phyloP scores from a whole-genome alignment of 2,888 invertebrate species.

The Aquatica leii region DNA sequence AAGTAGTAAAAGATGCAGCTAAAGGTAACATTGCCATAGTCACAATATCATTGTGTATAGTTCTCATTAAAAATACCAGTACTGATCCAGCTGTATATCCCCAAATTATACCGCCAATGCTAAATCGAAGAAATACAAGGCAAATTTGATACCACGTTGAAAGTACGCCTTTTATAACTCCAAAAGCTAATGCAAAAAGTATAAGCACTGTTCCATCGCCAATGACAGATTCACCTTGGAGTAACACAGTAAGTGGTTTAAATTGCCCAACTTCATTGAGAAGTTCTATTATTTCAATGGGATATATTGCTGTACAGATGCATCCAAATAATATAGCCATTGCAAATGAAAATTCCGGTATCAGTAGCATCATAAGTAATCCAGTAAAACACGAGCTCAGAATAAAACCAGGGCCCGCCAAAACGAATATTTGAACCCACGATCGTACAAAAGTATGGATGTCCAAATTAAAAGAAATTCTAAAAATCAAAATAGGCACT shows the following conservation, averaged over 20 bases:
- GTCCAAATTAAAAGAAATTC: conserved; percentile 20
- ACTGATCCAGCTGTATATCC: conserved; percentile 12
- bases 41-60: conserved; percentile 16
- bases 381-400: conserved; percentile 19
- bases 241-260: conserved; percentile 22
- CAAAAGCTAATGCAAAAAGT: conserved; percentile 13
- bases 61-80: conserved; percentile 8
- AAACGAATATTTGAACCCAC: conserved; percentile 23
- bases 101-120: conserved; percentile 15
- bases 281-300: conserved; percentile 17
- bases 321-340: conserved; percentile 21
- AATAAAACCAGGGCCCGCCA: conserved; percentile 15
- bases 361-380: conserved; percentile 12
- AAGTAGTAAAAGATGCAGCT: conserved; percentile 14
- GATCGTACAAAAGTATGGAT: conserved; percentile 24
- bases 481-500: conserved; percentile 20
- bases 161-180: conserved; percentile 5
- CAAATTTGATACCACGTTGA: conserved; percentile 7
- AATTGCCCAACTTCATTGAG: conserved; percentile 22
- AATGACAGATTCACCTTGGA: conserved; percentile 28
- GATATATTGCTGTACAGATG: conserved; percentile 15
- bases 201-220: conserved; percentile 22
- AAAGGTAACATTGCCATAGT: conserved; percentile 20
- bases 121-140: conserved; percentile 20
- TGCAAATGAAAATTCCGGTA: background rate